Evolutionary conservation across 1,140 invertebrate genomes (phyloP), one percentile per base, ranked within the genome.

Genomic region (Dreissena rostriformis): DNA sequence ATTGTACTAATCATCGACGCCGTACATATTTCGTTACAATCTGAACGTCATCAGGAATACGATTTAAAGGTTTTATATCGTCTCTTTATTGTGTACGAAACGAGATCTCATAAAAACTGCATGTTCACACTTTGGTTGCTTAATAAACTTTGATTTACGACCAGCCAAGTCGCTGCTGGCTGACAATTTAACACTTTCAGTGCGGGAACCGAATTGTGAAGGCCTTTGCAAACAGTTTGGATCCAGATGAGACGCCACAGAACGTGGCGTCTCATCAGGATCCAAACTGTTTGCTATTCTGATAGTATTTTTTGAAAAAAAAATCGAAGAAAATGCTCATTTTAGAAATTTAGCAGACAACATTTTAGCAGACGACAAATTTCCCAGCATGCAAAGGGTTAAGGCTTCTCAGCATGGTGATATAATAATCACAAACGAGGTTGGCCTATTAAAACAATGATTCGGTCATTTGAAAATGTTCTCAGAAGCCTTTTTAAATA

Each of bases 81-180:
- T 52, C 52, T 22, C 74, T 82, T 82, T 82, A 82, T 75, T 74
- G 63, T 65, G 65, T 49, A 28, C 28, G 26, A 75, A 82, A 82
- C 75, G 80, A 75, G 70, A 57, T 74, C 66, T 82, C 80, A 82
- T 82, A 74, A 82, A 82, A 82, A 82, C 74, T 82, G 80, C 72
- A 82, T 82, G 72, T 63, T 15, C 19, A 22, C 72, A 29, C 63
- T 75, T 29, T 71, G 80, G 73, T 70, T 68, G 29, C 19, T 68
- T 82, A 82, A 82, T 82, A 82, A 73, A 73, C 55, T 82, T 82
- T 82, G 80, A 82, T 82, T 82, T 82, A 82, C 66, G 29, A 29
- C 57, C 11, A 39, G 39, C 39, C 39, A 39, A 39, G 39, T 39
- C 39, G 8, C 39, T 39, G 39, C 29, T 4, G 53, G 61, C 14